Conservation (phyloP, 2,888 invertebrate species). For the Polydrusus cervinus region DNA sequence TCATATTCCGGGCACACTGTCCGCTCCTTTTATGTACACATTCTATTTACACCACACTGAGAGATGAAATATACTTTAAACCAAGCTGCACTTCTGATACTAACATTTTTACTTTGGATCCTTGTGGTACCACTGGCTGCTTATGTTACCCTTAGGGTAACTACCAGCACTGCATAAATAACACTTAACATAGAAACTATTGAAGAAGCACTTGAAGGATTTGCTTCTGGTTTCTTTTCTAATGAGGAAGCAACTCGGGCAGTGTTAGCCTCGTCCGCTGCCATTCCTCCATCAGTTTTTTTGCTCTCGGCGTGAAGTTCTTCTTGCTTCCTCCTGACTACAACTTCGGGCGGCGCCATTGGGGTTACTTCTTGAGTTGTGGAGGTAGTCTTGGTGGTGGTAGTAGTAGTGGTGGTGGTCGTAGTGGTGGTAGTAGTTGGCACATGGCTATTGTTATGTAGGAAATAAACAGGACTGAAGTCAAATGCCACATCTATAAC, state of each 20-base stretch:
- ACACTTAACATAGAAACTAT: conserved; percentile 29
- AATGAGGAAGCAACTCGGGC: conserved; percentile 63
- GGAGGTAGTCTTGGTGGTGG: conserved; percentile 69
- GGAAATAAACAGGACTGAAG: conserved; percentile 85
- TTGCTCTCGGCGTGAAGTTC: conserved; percentile 55
- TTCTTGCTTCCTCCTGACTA: conserved; percentile 52
- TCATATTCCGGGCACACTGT: conserved; percentile 28
- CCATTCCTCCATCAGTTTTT: conserved; percentile 65
- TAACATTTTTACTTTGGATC: conserved; percentile 35
- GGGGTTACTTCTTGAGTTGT: conserved; percentile 53
- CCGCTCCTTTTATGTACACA: conserved; percentile 53
- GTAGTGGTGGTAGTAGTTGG: conserved; percentile 83
- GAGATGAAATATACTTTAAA: conserved; percentile 40
- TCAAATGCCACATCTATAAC: conserved; percentile 81
- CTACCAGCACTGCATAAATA: conserved; percentile 43
- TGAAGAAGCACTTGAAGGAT: conserved; percentile 23
- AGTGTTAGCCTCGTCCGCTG: conserved; percentile 55
- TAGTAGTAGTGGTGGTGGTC: conserved; percentile 72
- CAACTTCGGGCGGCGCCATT: conserved; percentile 54
- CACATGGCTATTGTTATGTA: conserved; percentile 83
- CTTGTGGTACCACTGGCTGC: conserved; percentile 28
- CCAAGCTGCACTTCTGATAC: conserved; percentile 49
- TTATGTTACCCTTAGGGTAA: conserved; percentile 53
- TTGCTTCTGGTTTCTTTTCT: conserved; percentile 65
- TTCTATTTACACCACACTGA: conserved; percentile 55